phyloP scores from a whole-genome alignment of 2,797 vertebrate species.

The Meda fulgida region DNA sequence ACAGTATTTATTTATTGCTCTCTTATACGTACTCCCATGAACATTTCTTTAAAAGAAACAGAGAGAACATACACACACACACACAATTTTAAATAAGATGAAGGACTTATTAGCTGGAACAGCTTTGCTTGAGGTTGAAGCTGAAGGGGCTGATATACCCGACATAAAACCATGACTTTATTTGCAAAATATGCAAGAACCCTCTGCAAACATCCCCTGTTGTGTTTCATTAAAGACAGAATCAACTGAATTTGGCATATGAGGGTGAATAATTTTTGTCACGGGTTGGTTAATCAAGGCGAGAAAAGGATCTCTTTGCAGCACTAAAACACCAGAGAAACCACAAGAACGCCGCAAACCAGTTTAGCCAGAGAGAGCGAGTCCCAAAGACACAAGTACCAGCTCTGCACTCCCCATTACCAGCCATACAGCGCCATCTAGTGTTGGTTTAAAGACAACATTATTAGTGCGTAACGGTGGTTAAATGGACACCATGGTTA shows the following conservation, averaged over 20 bases:
- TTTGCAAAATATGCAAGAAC: not conserved
- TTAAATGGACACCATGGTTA: not conserved
- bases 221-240: not conserved
- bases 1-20: too few species aligned
- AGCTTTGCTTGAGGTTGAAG: not conserved
- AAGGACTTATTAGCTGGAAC: too few species aligned
- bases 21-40: too few species aligned
- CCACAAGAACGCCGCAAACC: not conserved
- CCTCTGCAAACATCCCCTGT: not conserved
- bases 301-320: not conserved
- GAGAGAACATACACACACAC: too few species aligned
- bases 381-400: not conserved
- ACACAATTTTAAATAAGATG: too few species aligned
- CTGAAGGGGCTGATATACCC: too few species aligned
- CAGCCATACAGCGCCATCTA: not conserved
- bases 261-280: not conserved
- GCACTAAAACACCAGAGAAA: not conserved
- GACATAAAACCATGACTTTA: not conserved
- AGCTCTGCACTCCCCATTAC: not conserved
- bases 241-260: not conserved
- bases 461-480: not conserved
- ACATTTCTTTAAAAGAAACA: too few species aligned
- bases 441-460: not conserved
- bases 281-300: not conserved
- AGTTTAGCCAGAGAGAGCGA: not conserved